Evolutionary conservation across 2,797 vertebrate species (phyloP).

Genomic region (Pteronotus mesoamericanus): DNA sequence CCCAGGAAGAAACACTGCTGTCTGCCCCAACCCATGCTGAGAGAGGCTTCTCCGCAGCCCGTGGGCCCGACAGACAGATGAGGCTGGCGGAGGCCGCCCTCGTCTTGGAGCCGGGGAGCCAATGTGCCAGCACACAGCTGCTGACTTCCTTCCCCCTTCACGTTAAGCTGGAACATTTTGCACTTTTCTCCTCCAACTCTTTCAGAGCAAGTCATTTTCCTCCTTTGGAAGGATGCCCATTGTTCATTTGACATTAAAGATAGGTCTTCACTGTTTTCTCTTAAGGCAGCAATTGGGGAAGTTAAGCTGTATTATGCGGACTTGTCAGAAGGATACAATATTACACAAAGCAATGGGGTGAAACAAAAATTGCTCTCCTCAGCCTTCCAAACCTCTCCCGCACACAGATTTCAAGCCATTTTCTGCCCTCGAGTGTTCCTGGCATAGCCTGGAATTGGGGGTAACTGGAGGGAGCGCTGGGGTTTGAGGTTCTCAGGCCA

Average conservation of each 20-base stretch:
- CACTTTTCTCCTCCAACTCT: constrained; percentile 77
- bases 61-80: constrained; percentile 17
- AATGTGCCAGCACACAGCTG: constrained; percentile 69
- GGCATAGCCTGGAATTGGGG: not conserved
- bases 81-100: not conserved
- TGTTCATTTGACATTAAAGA: constrained; percentile 81
- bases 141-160: constrained; percentile 70
- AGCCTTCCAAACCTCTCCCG: constrained; percentile 20
- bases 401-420: constrained; percentile 44
- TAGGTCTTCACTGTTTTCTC: constrained; percentile 79
- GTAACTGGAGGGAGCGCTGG: constrained; percentile 11
- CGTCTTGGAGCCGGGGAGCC: constrained; percentile 20
- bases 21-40: not conserved
- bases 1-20: not conserved
- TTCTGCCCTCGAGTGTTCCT: constrained; percentile 36
- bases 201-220: constrained; percentile 80
- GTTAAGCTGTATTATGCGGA: constrained; percentile 77
- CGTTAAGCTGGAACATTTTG: constrained; percentile 77
- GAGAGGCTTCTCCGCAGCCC: not conserved
- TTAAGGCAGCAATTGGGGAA: constrained; percentile 76
- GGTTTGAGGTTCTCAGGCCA: not conserved
- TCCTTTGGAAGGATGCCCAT: constrained; percentile 76
- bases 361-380: constrained; percentile 76
- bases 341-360: constrained; percentile 78
- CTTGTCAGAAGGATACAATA: constrained; percentile 78